phyloP scores from a whole-genome alignment of 2,888 invertebrate genomes.

The Acleris sparsana region DNA sequence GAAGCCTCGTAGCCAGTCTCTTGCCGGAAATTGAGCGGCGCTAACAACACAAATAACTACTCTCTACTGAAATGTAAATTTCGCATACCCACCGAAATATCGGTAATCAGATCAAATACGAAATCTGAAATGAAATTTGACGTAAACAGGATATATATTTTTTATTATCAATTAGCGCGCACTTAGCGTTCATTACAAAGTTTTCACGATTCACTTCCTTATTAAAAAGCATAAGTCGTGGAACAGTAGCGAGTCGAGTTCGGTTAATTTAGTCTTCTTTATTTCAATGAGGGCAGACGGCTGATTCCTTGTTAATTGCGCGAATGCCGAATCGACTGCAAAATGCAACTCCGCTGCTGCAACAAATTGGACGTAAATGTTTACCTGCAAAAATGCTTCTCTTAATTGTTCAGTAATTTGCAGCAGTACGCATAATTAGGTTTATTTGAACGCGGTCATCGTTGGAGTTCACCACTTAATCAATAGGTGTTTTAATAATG shows the following conservation, averaged over 20 bases:
- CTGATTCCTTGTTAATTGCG: conserved; percentile 74
- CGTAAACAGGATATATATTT: not conserved
- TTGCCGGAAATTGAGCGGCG: not conserved
- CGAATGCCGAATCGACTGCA: conserved; percentile 52
- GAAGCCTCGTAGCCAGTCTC: conserved; percentile 20
- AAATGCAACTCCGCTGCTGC: conserved; percentile 45
- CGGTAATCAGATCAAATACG: too few relatives aligned
- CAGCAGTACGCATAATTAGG: conserved; percentile 41
- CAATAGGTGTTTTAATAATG: not conserved
- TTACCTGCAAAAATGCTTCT: conserved; percentile 62
- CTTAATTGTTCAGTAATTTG: conserved; percentile 67
- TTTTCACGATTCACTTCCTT: not conserved
- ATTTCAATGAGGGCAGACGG: conserved; percentile 68
- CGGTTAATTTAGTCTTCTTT: conserved; percentile 65
- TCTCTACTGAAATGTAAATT: not conserved
- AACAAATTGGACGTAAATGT: conserved; percentile 62
- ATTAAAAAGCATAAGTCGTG: conserved; percentile 23
- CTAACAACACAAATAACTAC: conserved; percentile 1
- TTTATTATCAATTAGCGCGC: conserved; percentile 8
- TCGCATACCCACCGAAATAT: not conserved
- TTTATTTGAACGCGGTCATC: conserved; percentile 10
- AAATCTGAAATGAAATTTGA: too few relatives aligned
- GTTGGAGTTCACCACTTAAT: not conserved
- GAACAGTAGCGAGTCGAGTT: conserved; percentile 17
- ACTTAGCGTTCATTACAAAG: not conserved